Percentiles rank a stretch among this genome's conserved stretches.
Conservation (phyloP, 2,888 invertebrate genomes). For the Bellardia pandia region DNA sequence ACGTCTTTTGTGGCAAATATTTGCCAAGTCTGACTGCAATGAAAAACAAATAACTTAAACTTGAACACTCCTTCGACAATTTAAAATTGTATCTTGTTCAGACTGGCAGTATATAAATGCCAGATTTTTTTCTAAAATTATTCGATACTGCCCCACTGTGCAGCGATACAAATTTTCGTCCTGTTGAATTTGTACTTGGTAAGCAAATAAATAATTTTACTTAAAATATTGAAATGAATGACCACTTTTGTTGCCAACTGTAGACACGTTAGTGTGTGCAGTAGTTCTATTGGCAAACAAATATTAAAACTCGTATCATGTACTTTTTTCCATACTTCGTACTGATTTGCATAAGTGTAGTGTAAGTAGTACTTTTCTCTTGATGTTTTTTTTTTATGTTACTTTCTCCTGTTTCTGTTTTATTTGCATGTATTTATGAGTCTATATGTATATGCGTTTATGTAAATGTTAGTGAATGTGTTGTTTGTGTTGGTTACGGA, state of each 20-base stretch:
- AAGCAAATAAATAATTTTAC: no score
- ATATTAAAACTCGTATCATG: slow-evolving; percentile 58
- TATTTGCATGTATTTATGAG: slow-evolving; percentile 34
- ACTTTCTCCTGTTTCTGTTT: slow-evolving; percentile 34
- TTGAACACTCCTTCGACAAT: no score
- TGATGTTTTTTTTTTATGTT: background rate
- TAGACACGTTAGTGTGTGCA: background rate
- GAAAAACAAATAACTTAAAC: no score
- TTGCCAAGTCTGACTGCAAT: no score
- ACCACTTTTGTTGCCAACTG: background rate
- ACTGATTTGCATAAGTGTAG: slow-evolving; percentile 68
- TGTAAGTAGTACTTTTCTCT: slow-evolving; percentile 56
- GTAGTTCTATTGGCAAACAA: slow-evolving; percentile 59
- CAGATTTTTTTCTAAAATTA: no score
- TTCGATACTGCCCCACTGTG: no score
- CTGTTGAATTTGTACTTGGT: no score
- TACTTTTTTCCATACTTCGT: slow-evolving; percentile 36
- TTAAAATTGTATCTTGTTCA: no score
- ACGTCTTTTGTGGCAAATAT: no score
- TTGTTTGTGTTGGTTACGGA: slow-evolving; percentile 7
- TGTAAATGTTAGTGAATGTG: background rate
- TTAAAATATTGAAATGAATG: background rate
- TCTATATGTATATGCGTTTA: background rate
- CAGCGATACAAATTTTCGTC: no score
- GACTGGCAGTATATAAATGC: no score